A percentile compares a stretch with the other conserved stretches of the same genome.
Conservation (phyloP, 1,140 invertebrate genomes). For the Sminthurides bifidus region DNA sequence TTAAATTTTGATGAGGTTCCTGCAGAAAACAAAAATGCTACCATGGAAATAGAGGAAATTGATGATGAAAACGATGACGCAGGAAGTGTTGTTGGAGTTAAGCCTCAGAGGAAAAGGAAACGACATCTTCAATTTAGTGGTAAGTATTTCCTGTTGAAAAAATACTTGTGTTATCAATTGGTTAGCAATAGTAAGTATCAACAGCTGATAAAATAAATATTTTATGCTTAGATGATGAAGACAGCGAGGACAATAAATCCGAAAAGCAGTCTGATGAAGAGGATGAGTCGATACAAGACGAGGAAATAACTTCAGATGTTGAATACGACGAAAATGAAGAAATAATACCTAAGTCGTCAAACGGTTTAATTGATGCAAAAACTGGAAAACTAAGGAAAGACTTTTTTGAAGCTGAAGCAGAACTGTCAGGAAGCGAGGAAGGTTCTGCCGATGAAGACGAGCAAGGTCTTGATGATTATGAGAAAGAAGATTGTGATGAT, state of each 20-base stretch:
- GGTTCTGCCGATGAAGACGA: conserved; percentile 68
- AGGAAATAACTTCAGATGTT: conserved; percentile 34
- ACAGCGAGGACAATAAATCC: conserved; percentile 23
- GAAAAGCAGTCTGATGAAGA: conserved; percentile 35
- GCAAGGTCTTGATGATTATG: conserved; percentile 54
- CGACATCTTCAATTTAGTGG: conserved; percentile 30
- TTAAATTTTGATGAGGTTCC: not conserved
- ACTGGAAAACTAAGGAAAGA: conserved; percentile 38
- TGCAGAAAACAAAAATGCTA: not conserved
- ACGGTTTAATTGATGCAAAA: conserved; percentile 23
- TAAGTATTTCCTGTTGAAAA: conserved; percentile 2
- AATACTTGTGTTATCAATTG: not conserved
- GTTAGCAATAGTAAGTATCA: not conserved
- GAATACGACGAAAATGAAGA: conserved; percentile 39
- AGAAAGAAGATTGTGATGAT: conserved; percentile 60
- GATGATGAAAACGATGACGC: conserved; percentile 9
- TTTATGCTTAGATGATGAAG: not conserved
- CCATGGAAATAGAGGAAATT: not conserved
- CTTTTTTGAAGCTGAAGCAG: conserved; percentile 74
- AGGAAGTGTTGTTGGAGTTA: conserved; percentile 34
- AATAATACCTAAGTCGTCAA: conserved; percentile 7
- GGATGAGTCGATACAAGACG: conserved; percentile 51
- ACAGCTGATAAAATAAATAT: conserved; percentile 20
- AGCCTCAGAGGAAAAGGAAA: conserved; percentile 35
- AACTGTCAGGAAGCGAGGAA: conserved; percentile 70